Evolutionary conservation across 2,888 invertebrate genomes (phyloP).

Genomic region (Rotaria macrura): DNA sequence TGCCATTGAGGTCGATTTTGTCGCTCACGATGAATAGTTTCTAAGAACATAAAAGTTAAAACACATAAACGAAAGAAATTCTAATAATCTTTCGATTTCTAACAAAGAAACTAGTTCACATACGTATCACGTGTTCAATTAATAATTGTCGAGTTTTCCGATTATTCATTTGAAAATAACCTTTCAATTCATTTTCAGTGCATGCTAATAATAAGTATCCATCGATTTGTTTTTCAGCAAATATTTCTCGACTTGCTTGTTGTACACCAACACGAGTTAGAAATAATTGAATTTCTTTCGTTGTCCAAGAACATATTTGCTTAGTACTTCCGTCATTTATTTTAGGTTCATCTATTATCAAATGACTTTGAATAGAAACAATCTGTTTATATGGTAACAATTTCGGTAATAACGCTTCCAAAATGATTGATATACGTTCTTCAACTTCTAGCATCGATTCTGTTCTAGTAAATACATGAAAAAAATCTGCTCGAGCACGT

Average conservation of each 20-base stretch:
- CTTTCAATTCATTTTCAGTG: slow-evolving; percentile 2
- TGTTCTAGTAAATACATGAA: background rate
- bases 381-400: background rate
- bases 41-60: background rate
- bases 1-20: background rate
- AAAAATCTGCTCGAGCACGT: background rate
- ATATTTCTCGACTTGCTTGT: background rate
- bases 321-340: background rate
- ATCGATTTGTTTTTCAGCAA: background rate
- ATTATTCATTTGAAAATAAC: background rate
- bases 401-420: background rate
- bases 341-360: background rate
- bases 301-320: background rate
- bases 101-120: background rate
- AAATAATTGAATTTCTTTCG: background rate
- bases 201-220: slow-evolving; percentile 3
- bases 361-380: background rate
- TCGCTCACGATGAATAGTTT: background rate
- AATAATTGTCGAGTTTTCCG: background rate
- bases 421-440: background rate
- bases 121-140: background rate
- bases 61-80: no score
- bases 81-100: no score
- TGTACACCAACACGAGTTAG: background rate
- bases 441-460: background rate